Evolutionary conservation across 2,113 vertebrate species (phyloP), one percentile per base, ranked within the genome.

Genomic region (Pterocles gutturalis): DNA sequence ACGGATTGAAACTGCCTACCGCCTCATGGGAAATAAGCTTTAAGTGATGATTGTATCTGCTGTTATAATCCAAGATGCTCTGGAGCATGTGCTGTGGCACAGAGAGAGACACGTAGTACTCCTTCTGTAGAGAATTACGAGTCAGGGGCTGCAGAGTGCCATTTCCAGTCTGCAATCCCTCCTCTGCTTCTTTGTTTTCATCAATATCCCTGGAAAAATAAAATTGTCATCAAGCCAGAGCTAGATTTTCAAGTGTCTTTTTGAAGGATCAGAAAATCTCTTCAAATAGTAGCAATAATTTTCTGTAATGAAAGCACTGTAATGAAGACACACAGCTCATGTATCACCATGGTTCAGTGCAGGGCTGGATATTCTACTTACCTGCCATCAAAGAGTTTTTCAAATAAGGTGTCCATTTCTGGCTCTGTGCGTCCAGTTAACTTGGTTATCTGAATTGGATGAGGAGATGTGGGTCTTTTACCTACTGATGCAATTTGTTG

Each of bases 1-100:
- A 99, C 8, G 99, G 99, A 90, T 99, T 90, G 75, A 99, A 99
- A 92, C 95, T 97, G 66, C 98, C 99, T 38, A 99, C 92, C 0
- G 94, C 94, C 93, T 99, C 98, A 5, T 99, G 99, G 21, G 98
- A 98, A 51, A 98, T 98, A 55, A 97, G 67, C 6, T 95, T 98
- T 69, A 99, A 98, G 96, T 99, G 98, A 66, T 96, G 97, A 36
- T 98, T 90, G 36, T 99, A 99, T 46, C 98, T 97, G 72, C 97
- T 97, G 33, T 97, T 96, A 94, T 99, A 99, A 80, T 97, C 97
- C 22, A 95, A 67, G 55, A 99, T 98, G 97, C 91, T 99, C 88
- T 78, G 97, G 67, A 98, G 98, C 97, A 98, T 97, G 71, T 78
- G 24, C 13, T 83, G 78, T 4, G 99, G 98, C 55, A 99, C 96